These are phyloP conservation scores for Xenops minutus DNA, from an alignment of 2,797 vertebrate species.

Conservation along the genomic window DNA sequence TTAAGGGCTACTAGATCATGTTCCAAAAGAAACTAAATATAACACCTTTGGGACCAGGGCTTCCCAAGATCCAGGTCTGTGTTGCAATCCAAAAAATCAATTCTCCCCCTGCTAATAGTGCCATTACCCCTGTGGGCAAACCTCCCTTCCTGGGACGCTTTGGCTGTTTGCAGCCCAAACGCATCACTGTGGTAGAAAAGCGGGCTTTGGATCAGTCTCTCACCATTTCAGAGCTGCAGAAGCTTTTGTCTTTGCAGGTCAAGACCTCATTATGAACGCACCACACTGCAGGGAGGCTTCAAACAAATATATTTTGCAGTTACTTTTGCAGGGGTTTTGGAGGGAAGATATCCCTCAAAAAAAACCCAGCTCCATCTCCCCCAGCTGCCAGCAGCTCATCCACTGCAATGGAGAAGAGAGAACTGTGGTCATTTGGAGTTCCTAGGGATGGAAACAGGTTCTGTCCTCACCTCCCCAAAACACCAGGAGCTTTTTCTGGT, in stretches of 20 bases:
- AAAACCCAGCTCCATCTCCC: background rate
- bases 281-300: background rate
- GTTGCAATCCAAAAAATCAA: background rate
- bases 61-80: conserved; percentile 30
- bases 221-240: background rate
- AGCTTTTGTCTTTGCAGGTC: background rate
- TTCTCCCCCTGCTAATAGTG: background rate
- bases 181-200: background rate
- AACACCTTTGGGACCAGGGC: conserved; percentile 49
- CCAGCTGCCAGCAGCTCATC: background rate
- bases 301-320: background rate
- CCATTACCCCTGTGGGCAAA: background rate
- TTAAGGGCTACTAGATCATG: conserved; percentile 55
- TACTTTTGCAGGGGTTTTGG: background rate
- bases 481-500: fast-evolving
- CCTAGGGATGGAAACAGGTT: background rate
- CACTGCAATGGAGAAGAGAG: fast-evolving
- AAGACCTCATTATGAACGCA: background rate
- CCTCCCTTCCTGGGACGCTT: background rate
- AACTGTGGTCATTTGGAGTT: background rate
- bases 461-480: background rate
- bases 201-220: background rate
- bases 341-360: background rate
- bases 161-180: background rate
- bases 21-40: conserved; percentile 61